Evolutionary conservation across 2,113 vertebrate species (phyloP), one percentile per base, ranked within the genome.

Genomic region (Salvelinus sp.): DNA sequence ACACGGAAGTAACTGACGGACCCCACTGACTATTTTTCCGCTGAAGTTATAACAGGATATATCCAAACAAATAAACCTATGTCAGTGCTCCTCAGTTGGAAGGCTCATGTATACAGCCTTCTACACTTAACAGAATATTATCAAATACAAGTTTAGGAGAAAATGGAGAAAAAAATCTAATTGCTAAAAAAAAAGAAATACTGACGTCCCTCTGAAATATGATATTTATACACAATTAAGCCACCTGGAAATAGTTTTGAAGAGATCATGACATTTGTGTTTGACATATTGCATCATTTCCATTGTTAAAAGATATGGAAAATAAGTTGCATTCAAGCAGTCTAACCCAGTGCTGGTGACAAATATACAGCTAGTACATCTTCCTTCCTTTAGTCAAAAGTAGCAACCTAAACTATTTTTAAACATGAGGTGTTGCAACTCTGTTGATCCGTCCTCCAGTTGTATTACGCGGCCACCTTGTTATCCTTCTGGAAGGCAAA

Each of bases 321-420:
- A 90, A 88, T 84, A 89, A 91, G 93, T 92, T 94, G 92, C 90
- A 87, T 94, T 84, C 88, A 92, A 94, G 94, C 91, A 92, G 92
- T 91, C 92, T 90, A 94, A 89, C 91, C 94, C 95, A 95, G 95
- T 97, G 96, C 96, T 98, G 96, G 96, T 96, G 96, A 96, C 95
- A 94, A 94, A 93, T 94, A 91, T 94, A 97, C 94, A 95, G 94
- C 93, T 90, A 96, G 90, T 90, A 91, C 93, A 94, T 92, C 91
- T 91, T 94, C 94, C 94, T 95, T 93, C 93, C 92, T 86, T 84
- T 82, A 79, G 86, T 94, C 90, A 68, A 94, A 93, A 94, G 92
- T 66, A 82, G 85, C 91, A 88, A 94, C 92, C 87, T 73, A 83
- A 87, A 87, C 76, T 77, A 60, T 60, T 62, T 92, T 78, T 93